Base-by-base conservation (phyloP, 2,888 invertebrate species). In the Dolichomitus sp. region DNA sequence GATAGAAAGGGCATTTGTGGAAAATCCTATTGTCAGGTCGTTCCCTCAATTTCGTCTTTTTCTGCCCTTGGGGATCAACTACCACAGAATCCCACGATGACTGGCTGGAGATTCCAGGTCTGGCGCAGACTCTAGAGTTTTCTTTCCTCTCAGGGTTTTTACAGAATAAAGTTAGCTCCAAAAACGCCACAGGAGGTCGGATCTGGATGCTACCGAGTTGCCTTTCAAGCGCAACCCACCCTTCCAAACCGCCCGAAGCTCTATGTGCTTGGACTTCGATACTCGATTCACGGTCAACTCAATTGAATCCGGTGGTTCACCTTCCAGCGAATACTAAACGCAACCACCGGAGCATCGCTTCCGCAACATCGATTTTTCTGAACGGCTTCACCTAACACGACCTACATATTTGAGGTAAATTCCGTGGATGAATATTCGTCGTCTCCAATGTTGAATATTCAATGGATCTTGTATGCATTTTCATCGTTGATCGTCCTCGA, bases 281-380 rank as follows among this genome's bases (percentile, higher is more conserved):
- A 73, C 42, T 30, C 50, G 4, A 68, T 80, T 73, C 59, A 77
- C 14, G 40, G 52, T 77, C 69, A n/a, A 61, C 40, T 61, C 63
- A 48, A 70, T 78, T 45, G 52, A 42, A 40, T 54, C n/a, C 52
- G n/a, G 19, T 54, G 52, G 30, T 45, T 52, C 52, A 19, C 63
- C 27, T 52, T 70, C 42, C 33, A 45, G 33, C 12, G 42, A 17
- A 33, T 45, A 42, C 61, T 37, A 50, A 48, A 69, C 23, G 27
- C 27, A 33, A 61, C 54, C 59, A 37, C 42, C 73, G 11, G 14
- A 12, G 19, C 23, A 73, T 17, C 45, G 17, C 66, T 52, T 50
- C 30, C 33, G 37, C 65, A 61, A 30, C 17, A 23, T 63, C 17
- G 30, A 63, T 75, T 74, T 57, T 57, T 57, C 57, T 33, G 14